Conservation (phyloP, 2,797 vertebrate genomes). For the Semotilus atromaculatus region DNA sequence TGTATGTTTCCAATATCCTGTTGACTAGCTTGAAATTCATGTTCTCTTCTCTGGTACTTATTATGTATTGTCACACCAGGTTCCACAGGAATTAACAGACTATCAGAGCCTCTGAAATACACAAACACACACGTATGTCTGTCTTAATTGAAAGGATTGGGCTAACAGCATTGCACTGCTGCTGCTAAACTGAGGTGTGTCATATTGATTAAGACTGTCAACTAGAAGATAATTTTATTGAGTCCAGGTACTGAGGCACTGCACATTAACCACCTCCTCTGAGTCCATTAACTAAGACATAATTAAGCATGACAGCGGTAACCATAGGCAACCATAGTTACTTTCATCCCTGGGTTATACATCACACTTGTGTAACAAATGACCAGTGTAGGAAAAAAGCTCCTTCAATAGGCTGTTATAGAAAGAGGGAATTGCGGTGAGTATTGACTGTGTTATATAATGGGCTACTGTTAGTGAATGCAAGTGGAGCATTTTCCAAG, state of each 20-base stretch:
- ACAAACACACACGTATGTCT: constrained; percentile 30
- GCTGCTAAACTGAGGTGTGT: constrained; percentile 28
- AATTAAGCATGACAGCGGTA: constrained; percentile 52
- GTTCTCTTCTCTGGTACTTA: not conserved
- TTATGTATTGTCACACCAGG: constrained; percentile 2
- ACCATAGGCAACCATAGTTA: constrained; percentile 47
- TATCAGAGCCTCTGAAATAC: constrained; percentile 3
- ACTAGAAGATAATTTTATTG: constrained; percentile 44
- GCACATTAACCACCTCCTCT: constrained; percentile 14
- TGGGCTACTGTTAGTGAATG: not conserved
- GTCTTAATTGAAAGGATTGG: constrained; percentile 30
- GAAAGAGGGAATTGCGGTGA: not conserved
- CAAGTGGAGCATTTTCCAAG: not conserved
- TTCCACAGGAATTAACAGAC: not conserved
- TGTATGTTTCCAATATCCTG: not conserved
- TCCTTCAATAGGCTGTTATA: not conserved
- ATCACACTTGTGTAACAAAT: constrained; percentile 43
- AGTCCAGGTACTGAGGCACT: constrained; percentile 22
- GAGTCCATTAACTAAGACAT: constrained; percentile 51
- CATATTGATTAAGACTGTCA: constrained; percentile 49
- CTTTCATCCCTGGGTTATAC: constrained; percentile 19
- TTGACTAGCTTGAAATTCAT: not conserved
- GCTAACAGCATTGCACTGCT: constrained; percentile 5
- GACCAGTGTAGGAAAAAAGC: constrained; percentile 14
- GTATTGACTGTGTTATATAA: not conserved